These are phyloP conservation scores for Sericinus montela DNA, from an alignment of 2,888 invertebrate genomes.

Conservation along the genomic window DNA sequence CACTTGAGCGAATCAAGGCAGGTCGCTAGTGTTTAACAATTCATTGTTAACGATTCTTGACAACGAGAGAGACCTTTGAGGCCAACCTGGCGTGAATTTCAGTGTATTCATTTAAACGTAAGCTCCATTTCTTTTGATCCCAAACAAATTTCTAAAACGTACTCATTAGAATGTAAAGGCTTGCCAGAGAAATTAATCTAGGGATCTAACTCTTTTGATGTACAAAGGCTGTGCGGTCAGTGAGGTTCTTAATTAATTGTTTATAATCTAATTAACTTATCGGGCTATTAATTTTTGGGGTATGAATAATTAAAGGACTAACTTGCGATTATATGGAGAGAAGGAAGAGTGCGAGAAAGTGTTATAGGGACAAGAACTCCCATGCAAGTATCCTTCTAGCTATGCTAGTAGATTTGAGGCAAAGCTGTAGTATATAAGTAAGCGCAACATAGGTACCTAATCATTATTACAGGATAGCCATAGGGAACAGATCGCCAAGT, in stretches of 20 bases:
- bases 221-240: conserved; percentile 2
- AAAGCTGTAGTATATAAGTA: too few species aligned
- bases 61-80: background rate
- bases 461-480: too few species aligned
- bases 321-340: too few species aligned
- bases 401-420: too few species aligned
- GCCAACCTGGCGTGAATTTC: background rate
- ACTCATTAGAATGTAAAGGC: background rate
- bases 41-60: background rate
- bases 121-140: conserved; percentile 6
- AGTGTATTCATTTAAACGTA: background rate
- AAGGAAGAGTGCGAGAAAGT: too few species aligned
- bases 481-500: too few species aligned
- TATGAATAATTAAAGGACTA: background rate
- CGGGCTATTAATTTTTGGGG: background rate
- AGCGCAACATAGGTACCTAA: too few species aligned
- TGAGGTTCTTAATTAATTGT: background rate
- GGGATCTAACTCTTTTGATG: conserved; percentile 3
- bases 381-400: too few species aligned
- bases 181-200: background rate
- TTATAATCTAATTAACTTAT: background rate
- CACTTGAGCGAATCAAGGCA: too few species aligned
- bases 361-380: too few species aligned
- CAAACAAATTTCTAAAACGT: background rate
- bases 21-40: background rate